Evolutionary conservation across 2,888 invertebrate genomes (phyloP), one percentile per base, ranked within the genome.

Genomic region (Coenonympha arcania): DNA sequence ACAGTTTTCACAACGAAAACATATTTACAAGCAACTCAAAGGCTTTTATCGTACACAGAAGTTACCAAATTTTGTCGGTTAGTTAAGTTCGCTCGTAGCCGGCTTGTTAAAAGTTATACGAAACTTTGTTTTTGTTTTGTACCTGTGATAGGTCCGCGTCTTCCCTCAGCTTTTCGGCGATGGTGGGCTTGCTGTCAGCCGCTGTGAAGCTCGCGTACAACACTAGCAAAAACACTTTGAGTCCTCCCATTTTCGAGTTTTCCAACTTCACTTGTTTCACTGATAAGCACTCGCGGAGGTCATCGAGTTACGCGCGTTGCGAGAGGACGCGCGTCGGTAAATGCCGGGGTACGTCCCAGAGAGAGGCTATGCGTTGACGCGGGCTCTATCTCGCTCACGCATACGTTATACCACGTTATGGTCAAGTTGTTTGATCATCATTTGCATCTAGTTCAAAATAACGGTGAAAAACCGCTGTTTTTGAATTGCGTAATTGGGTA

Each of bases 71-170:
- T n/a, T n/a, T n/a, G n/a, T n/a, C n/a, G n/a, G n/a, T n/a, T n/a
- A n/a, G n/a, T n/a, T n/a, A n/a, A n/a, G n/a, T n/a, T n/a, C n/a
- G n/a, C n/a, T n/a, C n/a, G n/a, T 22, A 39, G 24, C 24, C 24
- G 13, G 22, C 37, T 22, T 13, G 15, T 22, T 30, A 28, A 37
- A 45, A 46, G 45, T 54, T 36, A 56, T 37, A 8, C 9, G 26
- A 44, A 49, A 34, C 39, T 39, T 39, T 39, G 16, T 9, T 36
- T 36, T 9, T n/a, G 40, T 36, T 36, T 9, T n/a, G 40, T 53
- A 91, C 91, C 91, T 91, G 89, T 59, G 91, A 90, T 60, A 91
- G 85, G 71, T 91, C 91, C 54, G 88, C 72, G 77, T 91, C 91
- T 73, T 87, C 88, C 62, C 83, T 81, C 61, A 91, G 86, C 81